Evolutionary conservation across 2,888 invertebrate genomes (phyloP).

Genomic region (Galeopsomyia nigrocyanea): DNA sequence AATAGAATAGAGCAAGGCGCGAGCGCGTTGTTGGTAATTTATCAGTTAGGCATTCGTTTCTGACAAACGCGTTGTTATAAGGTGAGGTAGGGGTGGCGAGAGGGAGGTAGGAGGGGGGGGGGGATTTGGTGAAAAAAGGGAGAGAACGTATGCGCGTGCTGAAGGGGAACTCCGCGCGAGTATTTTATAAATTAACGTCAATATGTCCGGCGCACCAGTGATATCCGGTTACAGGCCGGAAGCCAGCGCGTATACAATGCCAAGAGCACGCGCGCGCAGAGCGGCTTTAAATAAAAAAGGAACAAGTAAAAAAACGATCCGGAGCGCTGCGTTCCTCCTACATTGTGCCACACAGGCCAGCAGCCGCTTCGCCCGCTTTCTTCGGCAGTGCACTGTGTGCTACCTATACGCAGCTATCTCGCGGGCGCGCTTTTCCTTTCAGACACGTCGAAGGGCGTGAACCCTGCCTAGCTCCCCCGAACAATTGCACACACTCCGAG

Average conservation of each 20-base stretch:
- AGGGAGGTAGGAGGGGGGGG: conserved; percentile 21
- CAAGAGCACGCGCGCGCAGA: conserved; percentile 57
- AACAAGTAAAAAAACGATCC: conserved; percentile 49
- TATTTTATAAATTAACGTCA: conserved; percentile 69
- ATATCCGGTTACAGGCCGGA: conserved; percentile 68
- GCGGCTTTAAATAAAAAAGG: conserved; percentile 49
- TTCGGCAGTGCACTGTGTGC: neutral
- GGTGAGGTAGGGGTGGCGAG: neutral
- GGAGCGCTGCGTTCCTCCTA: conserved; percentile 57
- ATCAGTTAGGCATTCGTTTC: conserved; percentile 34
- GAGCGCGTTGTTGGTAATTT: conserved; percentile 28
- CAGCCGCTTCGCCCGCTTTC: conserved; percentile 25
- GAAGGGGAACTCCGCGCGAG: conserved; percentile 55
- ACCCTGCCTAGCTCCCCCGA: conserved; percentile 46
- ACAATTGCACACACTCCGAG: neutral
- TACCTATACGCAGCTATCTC: conserved; percentile 30
- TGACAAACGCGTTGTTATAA: neutral
- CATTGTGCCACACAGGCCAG: conserved; percentile 51
- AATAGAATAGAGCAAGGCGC: conserved; percentile 14
- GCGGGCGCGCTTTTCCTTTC: conserved; percentile 49
- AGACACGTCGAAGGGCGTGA: conserved; percentile 60
- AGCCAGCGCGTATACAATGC: conserved; percentile 60
- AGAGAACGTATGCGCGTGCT: conserved; percentile 44
- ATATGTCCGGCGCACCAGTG: conserved; percentile 60
- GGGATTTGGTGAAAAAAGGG: conserved; percentile 19